These are phyloP conservation scores for Diabrotica undecimpunctata DNA, from an alignment of 1,140 invertebrate genomes.

Conservation along the genomic window DNA sequence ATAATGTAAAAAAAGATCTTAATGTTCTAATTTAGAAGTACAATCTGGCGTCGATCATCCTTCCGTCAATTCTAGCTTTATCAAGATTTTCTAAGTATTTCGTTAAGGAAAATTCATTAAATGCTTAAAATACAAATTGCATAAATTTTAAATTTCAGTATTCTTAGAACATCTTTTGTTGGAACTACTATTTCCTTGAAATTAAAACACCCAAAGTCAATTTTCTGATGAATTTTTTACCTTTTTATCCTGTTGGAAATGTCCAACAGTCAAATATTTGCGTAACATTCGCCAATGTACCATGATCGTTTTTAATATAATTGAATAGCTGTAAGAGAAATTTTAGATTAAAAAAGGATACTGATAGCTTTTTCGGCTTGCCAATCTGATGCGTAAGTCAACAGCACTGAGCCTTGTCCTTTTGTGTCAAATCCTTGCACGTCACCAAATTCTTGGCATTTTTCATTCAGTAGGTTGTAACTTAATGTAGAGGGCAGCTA, in stretches of 20 bases:
- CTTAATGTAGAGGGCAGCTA: slow-evolving; percentile 74
- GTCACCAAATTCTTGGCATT: slow-evolving; percentile 83
- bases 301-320: too few species aligned
- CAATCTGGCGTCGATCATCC: slow-evolving; percentile 76
- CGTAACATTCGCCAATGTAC: too few species aligned
- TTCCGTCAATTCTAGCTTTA: slow-evolving; percentile 75
- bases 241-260: too few species aligned
- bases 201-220: too few species aligned
- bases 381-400: slow-evolving; percentile 80
- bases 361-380: slow-evolving; percentile 86
- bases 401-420: slow-evolving; percentile 68
- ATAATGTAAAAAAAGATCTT: too few species aligned
- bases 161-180: too few species aligned
- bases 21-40: slow-evolving; percentile 52
- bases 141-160: background rate
- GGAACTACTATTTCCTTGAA: too few species aligned
- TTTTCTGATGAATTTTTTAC: too few species aligned
- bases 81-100: slow-evolving; percentile 71
- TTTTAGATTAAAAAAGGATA: slow-evolving; percentile 60
- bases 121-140: slow-evolving; percentile 9
- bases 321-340: too few species aligned
- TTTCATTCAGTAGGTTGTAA: slow-evolving; percentile 82
- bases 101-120: slow-evolving; percentile 54
- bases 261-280: too few species aligned
- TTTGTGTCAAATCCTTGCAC: slow-evolving; percentile 92